Percentiles rank a stretch among this genome's conserved stretches.
Conservation (phyloP, 2,888 invertebrate species). For the Cabera pusaria region DNA sequence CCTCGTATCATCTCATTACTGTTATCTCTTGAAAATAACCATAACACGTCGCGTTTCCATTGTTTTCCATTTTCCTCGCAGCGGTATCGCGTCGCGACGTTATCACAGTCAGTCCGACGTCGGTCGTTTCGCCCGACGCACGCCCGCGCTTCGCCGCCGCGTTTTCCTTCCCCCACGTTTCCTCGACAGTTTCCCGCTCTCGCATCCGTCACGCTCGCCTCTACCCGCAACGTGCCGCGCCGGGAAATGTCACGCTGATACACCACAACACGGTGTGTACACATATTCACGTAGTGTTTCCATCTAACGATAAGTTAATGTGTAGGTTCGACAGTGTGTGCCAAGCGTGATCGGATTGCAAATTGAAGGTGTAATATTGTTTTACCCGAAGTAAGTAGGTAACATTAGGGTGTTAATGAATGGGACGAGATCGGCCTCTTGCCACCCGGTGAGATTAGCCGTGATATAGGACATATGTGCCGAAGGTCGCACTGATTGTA, state of each 20-base stretch:
- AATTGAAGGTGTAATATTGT: slow-evolving; percentile 63
- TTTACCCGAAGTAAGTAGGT: slow-evolving; percentile 68
- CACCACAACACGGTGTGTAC: slow-evolving; percentile 64
- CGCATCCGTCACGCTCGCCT: slow-evolving; percentile 42
- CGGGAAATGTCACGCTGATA: slow-evolving; percentile 68
- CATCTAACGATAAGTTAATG: slow-evolving; percentile 68
- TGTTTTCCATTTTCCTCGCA: slow-evolving; percentile 70
- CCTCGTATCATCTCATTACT: slow-evolving; percentile 41
- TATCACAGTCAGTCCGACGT: slow-evolving; percentile 71
- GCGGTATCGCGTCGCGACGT: slow-evolving; percentile 54
- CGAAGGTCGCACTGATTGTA: slow-evolving; percentile 59
- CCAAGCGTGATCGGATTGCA: slow-evolving; percentile 73
- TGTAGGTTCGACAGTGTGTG: slow-evolving; percentile 55
- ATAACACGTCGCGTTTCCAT: slow-evolving; percentile 61
- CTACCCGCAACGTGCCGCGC: slow-evolving; percentile 40
- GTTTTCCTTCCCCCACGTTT: slow-evolving; percentile 49
- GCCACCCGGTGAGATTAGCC: slow-evolving; percentile 43
- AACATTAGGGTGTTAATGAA: slow-evolving; percentile 53
- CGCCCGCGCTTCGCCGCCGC: slow-evolving; percentile 45
- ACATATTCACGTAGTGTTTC: slow-evolving; percentile 42
- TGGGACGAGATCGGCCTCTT: slow-evolving; percentile 40
- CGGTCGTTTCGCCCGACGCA: slow-evolving; percentile 58
- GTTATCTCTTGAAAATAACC: slow-evolving; percentile 51
- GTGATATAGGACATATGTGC: slow-evolving; percentile 44
- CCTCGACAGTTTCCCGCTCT: slow-evolving; percentile 54